Evolutionary conservation across 2,888 invertebrate species (phyloP).

Genomic region (Drosophila eohydei): DNA sequence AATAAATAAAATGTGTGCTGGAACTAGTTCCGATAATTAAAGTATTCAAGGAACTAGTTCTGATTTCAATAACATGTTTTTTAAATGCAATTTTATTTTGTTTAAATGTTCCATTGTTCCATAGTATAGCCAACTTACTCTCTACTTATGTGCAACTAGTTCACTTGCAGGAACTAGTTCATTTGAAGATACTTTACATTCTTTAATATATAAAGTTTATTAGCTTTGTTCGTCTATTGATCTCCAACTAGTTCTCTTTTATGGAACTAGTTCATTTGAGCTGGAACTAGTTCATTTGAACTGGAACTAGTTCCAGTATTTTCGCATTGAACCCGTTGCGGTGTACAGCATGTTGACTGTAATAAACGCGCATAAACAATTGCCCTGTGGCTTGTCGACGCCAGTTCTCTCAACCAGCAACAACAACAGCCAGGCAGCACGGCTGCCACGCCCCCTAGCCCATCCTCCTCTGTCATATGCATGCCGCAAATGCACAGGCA

Average conservation of each 20-base stretch:
- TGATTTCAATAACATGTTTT: too few relatives aligned
- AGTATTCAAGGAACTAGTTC: not conserved
- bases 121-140: too few relatives aligned
- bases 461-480: not conserved
- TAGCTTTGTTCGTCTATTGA: not conserved
- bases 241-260: not conserved
- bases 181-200: not conserved
- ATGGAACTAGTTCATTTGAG: slow-evolving; percentile 16
- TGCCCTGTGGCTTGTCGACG: slow-evolving; percentile 27
- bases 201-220: too few relatives aligned
- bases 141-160: not conserved
- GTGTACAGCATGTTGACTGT: not conserved
- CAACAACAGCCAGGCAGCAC: slow-evolving; percentile 10
- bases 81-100: too few relatives aligned
- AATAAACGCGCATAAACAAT: slow-evolving; percentile 56
- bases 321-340: not conserved
- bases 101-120: too few relatives aligned
- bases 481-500: slow-evolving; percentile 60
- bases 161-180: not conserved
- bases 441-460: slow-evolving; percentile 4
- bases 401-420: slow-evolving; percentile 7
- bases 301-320: slow-evolving; percentile 6
- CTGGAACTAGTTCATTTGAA: slow-evolving; percentile 22
- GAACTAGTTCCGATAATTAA: not conserved
- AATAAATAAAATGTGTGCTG: not conserved